Conservation (phyloP, 2,888 invertebrate species). For the Eupithecia exiguata region DNA sequence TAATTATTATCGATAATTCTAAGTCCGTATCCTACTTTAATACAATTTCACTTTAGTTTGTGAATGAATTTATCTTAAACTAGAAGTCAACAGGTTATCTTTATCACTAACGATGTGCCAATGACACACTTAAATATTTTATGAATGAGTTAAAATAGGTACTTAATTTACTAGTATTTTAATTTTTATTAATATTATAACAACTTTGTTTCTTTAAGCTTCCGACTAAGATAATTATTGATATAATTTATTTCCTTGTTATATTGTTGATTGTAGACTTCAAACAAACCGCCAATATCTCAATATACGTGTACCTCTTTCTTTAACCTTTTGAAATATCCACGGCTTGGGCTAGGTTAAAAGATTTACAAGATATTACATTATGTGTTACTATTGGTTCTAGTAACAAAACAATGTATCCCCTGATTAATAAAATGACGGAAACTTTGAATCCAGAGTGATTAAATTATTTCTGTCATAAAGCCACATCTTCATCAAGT, state of each 20-base stretch:
- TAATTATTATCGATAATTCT: conserved; percentile 28
- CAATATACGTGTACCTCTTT: neutral
- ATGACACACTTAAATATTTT: conserved; percentile 33
- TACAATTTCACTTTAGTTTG: conserved; percentile 41
- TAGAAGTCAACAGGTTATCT: conserved; percentile 47
- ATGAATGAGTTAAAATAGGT: conserved; percentile 17
- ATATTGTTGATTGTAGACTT: neutral
- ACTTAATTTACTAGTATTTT: neutral
- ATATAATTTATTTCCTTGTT: neutral
- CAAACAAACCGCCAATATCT: neutral
- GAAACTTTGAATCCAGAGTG: neutral
- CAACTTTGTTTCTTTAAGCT: neutral
- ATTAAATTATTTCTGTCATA: neutral
- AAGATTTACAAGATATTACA: neutral
- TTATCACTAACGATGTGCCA: conserved; percentile 1
- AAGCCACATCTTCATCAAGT: neutral
- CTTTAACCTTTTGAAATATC: neutral
- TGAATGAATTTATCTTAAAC: conserved; percentile 48
- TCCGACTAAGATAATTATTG: neutral
- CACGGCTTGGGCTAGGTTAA: neutral
- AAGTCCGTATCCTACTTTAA: conserved; percentile 17
- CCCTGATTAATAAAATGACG: neutral
- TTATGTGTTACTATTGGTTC: neutral
- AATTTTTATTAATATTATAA: neutral
- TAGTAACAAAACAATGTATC: neutral